Base-by-base conservation (phyloP, 2,113 vertebrate species). In the Marmota flaviventris region DNA sequence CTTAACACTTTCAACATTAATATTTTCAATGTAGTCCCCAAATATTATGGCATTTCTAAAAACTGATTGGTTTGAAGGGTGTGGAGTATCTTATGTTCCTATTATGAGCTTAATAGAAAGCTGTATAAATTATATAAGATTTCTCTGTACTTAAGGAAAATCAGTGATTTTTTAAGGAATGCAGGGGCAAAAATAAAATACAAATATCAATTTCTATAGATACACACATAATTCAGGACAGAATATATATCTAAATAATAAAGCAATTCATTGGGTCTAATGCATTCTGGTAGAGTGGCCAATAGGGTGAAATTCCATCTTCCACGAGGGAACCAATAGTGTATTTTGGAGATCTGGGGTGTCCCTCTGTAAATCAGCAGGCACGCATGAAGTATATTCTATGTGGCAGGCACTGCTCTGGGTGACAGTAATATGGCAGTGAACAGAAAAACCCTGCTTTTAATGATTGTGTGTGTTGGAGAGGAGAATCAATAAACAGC, bases 1-100 rank as follows among this genome's bases (percentile, higher is more conserved):
- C 96, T 94, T 82, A 85, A 97, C 42, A 88, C 48, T 93, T 97
- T 83, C n/a, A 69, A 51, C 7, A 48, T 24, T 75, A 91, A 82
- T 34, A 96, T 89, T 65, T 94, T 3, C 22, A 94, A 14, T n/a
- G 86, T 25, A 13, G 37, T 72, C 53, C 42, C 90, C 76, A 25
- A 95, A 75, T 84, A 72, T 3, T 42, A 69, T 5, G 2, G 75
- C 39, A 51, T 67, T 93, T 92, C 81, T 69, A 34, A 77, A 96
- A 86, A 70, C 13, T 76, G 20, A 86, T 22, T 34, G n/a, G 76
- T 77, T 34, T 67, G 53, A 93, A 87, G 8, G 11, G 12, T 42
- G 69, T n/a, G 10, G 6, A 65, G 2, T 16, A 90, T 73, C 85
- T 88, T 78, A 85, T 82, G 8, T 76, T 70, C 72, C 39, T 78